Evolutionary conservation across 2,888 invertebrate species (phyloP).

Genomic region (Microchrysa polita): DNA sequence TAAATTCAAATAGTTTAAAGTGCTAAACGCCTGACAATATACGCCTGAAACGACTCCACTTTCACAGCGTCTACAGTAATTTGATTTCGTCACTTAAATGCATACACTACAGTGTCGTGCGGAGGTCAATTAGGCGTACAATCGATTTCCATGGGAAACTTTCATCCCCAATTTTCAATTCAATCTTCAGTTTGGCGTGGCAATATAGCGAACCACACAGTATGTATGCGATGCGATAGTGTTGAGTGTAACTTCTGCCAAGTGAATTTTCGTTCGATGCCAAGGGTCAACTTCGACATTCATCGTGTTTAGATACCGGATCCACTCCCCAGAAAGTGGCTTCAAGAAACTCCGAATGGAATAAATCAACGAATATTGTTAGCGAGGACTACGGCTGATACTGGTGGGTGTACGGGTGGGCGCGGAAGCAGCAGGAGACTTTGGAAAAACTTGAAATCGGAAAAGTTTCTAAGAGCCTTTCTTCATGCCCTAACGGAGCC

Average conservation of each 20-base stretch:
- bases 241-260: constrained; percentile 34
- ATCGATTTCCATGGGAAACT: constrained; percentile 47
- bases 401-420: constrained; percentile 5
- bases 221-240: too few relatives aligned
- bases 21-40: neutral
- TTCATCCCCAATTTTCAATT: constrained; percentile 42
- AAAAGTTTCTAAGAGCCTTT: constrained; percentile 30
- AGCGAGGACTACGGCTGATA: neutral
- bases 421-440: constrained; percentile 10
- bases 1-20: constrained; percentile 9
- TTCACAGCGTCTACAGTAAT: constrained; percentile 31
- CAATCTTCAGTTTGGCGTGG: constrained; percentile 32
- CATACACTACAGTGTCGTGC: constrained; percentile 17
- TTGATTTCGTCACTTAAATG: constrained; percentile 45
- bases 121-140: constrained; percentile 46
- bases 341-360: constrained; percentile 16
- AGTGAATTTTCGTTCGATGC: constrained; percentile 34
- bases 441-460: constrained; percentile 28
- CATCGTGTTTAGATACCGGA: neutral
- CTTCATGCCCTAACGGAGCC: constrained; percentile 10
- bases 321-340: constrained; percentile 13
- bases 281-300: constrained; percentile 35
- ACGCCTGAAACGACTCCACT: constrained; percentile 1
- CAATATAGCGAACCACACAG: too few relatives aligned
- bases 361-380: constrained; percentile 12